These are phyloP conservation scores for Atopsyche davidsoni DNA, from an alignment of 1,140 invertebrate genomes.

Conservation along the genomic window DNA sequence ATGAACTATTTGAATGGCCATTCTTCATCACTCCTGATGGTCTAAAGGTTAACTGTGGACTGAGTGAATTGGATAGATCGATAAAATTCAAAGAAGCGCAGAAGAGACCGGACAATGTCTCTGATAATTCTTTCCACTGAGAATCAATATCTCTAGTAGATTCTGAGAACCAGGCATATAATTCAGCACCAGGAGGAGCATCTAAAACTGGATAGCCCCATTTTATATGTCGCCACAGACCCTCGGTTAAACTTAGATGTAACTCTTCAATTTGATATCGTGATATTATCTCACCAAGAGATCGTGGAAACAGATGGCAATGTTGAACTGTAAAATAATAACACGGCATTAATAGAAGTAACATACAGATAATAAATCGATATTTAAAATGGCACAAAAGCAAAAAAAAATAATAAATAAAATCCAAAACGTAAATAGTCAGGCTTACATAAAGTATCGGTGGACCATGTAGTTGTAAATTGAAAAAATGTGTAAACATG, in stretches of 20 bases:
- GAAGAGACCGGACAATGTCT: constrained; percentile 85
- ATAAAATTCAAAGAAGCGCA: constrained; percentile 97
- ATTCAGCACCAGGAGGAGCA: constrained; percentile 86
- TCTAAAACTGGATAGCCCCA: constrained; percentile 89
- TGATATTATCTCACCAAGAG: constrained; percentile 83
- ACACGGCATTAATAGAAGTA: constrained; percentile 5
- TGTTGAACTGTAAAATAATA: constrained; percentile 60
- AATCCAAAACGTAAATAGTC: constrained; percentile 37
- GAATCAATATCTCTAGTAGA: constrained; percentile 58
- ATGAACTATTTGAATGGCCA: constrained; percentile 50
- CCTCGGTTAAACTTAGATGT: constrained; percentile 86
- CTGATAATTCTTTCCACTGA: constrained; percentile 82
- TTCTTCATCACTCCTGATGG: constrained; percentile 62
- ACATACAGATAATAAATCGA: no score
- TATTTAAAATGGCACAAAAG: constrained; percentile 5
- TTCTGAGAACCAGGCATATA: constrained; percentile 84
- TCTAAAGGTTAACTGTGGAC: constrained; percentile 75
- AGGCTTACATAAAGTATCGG: constrained; percentile 32
- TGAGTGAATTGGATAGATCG: constrained; percentile 79
- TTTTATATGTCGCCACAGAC: constrained; percentile 84
- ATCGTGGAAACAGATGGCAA: constrained; percentile 82
- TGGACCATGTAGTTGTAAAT: constrained; percentile 74
- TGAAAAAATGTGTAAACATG: constrained; percentile 82
- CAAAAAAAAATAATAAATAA: constrained; percentile 52
- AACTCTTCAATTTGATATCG: constrained; percentile 83